Conservation (phyloP, 2,888 invertebrate species). For the Diaphora mendica region DNA sequence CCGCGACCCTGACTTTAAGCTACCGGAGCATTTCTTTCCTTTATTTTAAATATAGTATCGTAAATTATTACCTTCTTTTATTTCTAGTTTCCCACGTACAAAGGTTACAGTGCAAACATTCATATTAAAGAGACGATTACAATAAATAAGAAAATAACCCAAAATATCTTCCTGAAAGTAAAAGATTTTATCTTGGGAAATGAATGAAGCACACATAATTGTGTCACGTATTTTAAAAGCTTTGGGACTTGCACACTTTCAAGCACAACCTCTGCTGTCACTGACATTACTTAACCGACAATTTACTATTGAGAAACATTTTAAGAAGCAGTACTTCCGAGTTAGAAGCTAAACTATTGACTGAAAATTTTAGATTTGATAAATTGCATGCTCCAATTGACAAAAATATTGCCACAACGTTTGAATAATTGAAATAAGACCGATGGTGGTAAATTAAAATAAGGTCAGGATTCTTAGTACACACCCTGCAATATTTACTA, state of each 20-base stretch:
- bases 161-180: not conserved
- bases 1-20: no score
- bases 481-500: no score
- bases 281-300: not conserved
- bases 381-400: not conserved
- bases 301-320: not conserved
- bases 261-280: not conserved
- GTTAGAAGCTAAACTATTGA: not conserved
- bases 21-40: no score
- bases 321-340: not conserved
- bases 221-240: not conserved
- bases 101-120: not conserved
- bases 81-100: no score
- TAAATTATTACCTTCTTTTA: no score
- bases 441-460: not conserved
- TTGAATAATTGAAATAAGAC: not conserved
- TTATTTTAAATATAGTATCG: no score
- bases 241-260: not conserved
- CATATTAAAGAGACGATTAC: not conserved
- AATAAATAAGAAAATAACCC: not conserved
- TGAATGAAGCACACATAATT: constrained; percentile 1
- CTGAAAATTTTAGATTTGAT: not conserved
- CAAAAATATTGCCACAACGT: not conserved
- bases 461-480: not conserved
- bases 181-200: not conserved